phyloP scores from a whole-genome alignment of 2,888 invertebrate species.

The Diloba caeruleocephala region DNA sequence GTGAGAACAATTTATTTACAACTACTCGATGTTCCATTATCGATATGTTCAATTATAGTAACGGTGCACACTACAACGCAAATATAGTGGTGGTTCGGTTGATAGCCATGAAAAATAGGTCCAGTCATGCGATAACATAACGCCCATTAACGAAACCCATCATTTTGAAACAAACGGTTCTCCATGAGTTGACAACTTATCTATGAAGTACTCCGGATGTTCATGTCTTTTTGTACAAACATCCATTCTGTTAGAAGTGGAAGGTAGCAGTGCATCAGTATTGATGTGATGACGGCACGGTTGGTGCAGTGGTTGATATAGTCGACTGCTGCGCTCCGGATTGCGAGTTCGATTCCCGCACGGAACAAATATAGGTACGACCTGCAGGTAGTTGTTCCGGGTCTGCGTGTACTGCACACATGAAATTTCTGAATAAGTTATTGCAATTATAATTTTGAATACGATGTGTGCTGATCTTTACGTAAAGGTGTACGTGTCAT shows the following conservation, averaged over 20 bases:
- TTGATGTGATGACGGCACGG: too few species aligned
- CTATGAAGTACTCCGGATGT: slow-evolving; percentile 31
- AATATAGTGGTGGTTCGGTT: slow-evolving; percentile 54
- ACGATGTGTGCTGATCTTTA: slow-evolving; percentile 57
- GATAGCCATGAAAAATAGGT: slow-evolving; percentile 55
- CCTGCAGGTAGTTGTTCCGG: too few species aligned
- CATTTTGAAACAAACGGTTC: slow-evolving; percentile 69
- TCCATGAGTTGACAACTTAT: slow-evolving; percentile 59
- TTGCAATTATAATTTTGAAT: slow-evolving; percentile 47
- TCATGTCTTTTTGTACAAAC: slow-evolving; percentile 35
- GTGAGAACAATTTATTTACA: slow-evolving; percentile 29
- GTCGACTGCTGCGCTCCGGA: too few species aligned
- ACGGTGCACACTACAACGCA: slow-evolving; percentile 54
- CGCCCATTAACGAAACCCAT: slow-evolving; percentile 59
- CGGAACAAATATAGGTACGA: too few species aligned
- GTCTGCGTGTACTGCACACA: too few species aligned
- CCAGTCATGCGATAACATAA: slow-evolving; percentile 66
- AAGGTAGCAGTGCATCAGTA: slow-evolving; percentile 16
- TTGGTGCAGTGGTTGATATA: too few species aligned
- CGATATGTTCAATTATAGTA: slow-evolving; percentile 54
- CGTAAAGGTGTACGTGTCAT: slow-evolving; percentile 59
- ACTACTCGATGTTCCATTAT: slow-evolving; percentile 48
- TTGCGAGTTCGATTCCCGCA: too few species aligned
- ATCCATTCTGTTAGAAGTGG: slow-evolving; percentile 26
- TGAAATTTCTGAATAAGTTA: too few species aligned